Evolutionary conservation across 2,113 vertebrate species (phyloP), one percentile per base, ranked within the genome.

Genomic region (Lutjanus erythropterus): DNA sequence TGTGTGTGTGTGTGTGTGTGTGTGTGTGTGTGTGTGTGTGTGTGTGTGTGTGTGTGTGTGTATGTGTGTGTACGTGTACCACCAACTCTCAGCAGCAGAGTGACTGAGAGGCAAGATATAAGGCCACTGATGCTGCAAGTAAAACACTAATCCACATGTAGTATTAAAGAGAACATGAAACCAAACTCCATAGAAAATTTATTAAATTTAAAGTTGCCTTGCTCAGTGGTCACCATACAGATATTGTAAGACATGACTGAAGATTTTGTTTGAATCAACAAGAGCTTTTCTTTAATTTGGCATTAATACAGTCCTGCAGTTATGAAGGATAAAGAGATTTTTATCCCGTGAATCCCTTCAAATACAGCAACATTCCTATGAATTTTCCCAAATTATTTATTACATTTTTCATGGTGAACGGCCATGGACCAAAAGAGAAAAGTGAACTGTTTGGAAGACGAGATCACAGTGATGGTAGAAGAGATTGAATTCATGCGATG

Each of bases 1-100:
- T 56, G 66, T 77, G 53, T 78, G 37, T 69, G 53, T n/a, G 4
- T 35, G 33, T 35, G 71, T 53, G 52, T 60, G 46, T 73, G 61
- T 49, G 42, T 59, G 50, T 75, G 58, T 46, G 62, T 65, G 62
- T 65, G 37, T 44, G 60, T 42, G n/a, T n/a, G n/a, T n/a, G n/a
- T n/a, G n/a, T n/a, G n/a, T n/a, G n/a, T 39, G 42, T 59, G 50
- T 75, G 58, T 46, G 62, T 65, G 62, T 65, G 37, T 44, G 60
- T 42, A n/a, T n/a, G n/a, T n/a, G n/a, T n/a, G n/a, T n/a, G n/a
- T n/a, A n/a, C 23, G 58, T 31, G 12, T 31, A 4, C 12, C n/a
- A 25, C 11, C 11, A 15, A 14, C 5, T 6, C 7, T 67, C 12
- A 23, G 71, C 29, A 58, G 59, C 18, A 31, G 15, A 35, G 61